Percentiles rank a stretch among this genome's conserved stretches.
Evolutionary conservation across 2,797 vertebrate genomes (phyloP).

Genomic region (Melanogrammus aeglefinus): DNA sequence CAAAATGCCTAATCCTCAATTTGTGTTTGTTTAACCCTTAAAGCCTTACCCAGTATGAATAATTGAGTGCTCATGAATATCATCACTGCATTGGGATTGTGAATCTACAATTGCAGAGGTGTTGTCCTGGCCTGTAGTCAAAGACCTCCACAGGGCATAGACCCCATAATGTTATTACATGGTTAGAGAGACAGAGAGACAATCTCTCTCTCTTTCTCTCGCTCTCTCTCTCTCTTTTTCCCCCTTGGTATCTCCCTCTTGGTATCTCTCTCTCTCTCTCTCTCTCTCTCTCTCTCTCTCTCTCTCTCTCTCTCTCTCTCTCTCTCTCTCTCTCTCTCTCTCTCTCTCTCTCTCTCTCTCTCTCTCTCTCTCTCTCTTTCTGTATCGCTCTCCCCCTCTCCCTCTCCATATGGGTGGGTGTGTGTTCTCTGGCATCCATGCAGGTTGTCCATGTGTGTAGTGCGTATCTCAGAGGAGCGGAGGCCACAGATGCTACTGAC

Average conservation of each 20-base stretch:
- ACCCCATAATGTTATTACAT: neutral
- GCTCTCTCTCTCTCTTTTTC: too few relatives aligned
- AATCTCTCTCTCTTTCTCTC: neutral
- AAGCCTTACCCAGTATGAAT: neutral
- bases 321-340: neutral
- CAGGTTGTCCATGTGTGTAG: constrained; percentile 10
- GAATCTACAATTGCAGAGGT: neutral
- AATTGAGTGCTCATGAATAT: neutral
- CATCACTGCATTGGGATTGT: neutral
- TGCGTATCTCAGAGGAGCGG: neutral
- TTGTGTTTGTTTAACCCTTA: too few relatives aligned
- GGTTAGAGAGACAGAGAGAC: neutral
- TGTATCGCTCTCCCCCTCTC: neutral
- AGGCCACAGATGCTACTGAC: constrained; percentile 14
- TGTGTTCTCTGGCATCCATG: constrained; percentile 12
- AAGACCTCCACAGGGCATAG: neutral
- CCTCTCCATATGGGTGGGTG: neutral
- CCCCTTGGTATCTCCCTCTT: too few relatives aligned
- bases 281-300: too few relatives aligned
- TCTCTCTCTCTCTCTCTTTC: too few relatives aligned
- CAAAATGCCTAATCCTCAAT: too few relatives aligned
- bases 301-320: neutral
- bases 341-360: too few relatives aligned
- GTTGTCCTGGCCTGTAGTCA: neutral
- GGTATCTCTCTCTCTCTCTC: too few relatives aligned